These are phyloP conservation scores for Pseudoips prasinana DNA, from an alignment of 2,888 invertebrate genomes.

Conservation along the genomic window DNA sequence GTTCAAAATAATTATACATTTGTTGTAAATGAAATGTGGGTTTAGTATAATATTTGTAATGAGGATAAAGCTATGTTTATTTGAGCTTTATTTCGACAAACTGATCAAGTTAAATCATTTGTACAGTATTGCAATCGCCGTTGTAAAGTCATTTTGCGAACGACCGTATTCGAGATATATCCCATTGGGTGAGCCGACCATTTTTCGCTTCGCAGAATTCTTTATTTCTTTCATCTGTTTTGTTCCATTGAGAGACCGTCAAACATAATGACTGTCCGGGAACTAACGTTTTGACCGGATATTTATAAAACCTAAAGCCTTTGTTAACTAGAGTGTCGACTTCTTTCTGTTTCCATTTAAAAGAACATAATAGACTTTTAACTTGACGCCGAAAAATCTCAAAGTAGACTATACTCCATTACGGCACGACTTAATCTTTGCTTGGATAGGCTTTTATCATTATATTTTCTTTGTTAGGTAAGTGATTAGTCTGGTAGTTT, in stretches of 20 bases:
- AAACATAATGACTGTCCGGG: conserved; percentile 58
- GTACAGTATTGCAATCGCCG: conserved; percentile 3
- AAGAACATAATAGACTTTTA: conserved; percentile 21
- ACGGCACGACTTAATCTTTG: conserved; percentile 4
- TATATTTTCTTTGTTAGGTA: background rate
- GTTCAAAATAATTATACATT: too few relatives aligned
- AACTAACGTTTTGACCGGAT: conserved; percentile 59
- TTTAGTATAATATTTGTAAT: too few relatives aligned
- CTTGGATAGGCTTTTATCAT: conserved; percentile 2
- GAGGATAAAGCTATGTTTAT: too few relatives aligned
- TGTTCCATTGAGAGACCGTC: conserved; percentile 55
- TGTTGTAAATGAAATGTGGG: too few relatives aligned
- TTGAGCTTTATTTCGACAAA: background rate
- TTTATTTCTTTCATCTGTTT: conserved; percentile 61
- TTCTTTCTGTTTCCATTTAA: conserved; percentile 31
- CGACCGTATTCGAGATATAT: conserved; percentile 33
- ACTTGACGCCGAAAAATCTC: conserved; percentile 6
- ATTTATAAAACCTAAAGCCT: conserved; percentile 49
- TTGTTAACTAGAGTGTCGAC: conserved; percentile 30
- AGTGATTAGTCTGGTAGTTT: too few relatives aligned
- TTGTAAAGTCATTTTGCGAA: conserved; percentile 11
- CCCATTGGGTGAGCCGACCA: conserved; percentile 47
- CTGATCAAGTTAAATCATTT: conserved; percentile 7
- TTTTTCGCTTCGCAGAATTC: conserved; percentile 60
- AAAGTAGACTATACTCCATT: conserved; percentile 5